Conservation (phyloP, 2,797 vertebrate genomes). For the Sebastes cheni region DNA sequence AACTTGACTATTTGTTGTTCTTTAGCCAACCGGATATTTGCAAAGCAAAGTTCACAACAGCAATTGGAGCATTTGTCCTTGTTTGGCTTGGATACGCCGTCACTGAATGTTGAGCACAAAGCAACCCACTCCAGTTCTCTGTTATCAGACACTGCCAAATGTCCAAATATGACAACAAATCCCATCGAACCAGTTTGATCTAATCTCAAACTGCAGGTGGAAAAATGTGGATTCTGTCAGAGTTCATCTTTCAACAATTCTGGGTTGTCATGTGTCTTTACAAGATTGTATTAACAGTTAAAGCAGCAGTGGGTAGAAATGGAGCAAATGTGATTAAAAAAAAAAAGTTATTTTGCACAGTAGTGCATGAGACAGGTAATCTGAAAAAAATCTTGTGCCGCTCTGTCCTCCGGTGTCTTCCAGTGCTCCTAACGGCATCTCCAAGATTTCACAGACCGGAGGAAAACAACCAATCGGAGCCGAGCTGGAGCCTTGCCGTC, state of each 20-base stretch:
- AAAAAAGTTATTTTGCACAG: too few species aligned
- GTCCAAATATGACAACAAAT: not conserved
- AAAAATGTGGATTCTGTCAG: not conserved
- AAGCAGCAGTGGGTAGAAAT: too few species aligned
- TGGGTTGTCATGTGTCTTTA: not conserved
- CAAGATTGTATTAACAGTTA: not conserved
- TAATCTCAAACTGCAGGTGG: conserved; percentile 4
- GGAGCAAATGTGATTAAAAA: too few species aligned
- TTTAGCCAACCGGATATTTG: conserved; percentile 1
- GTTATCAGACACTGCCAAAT: not conserved
- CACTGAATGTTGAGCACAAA: not conserved
- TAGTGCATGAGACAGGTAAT: too few species aligned
- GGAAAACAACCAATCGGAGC: too few species aligned
- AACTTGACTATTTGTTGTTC: not conserved
- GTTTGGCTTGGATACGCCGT: not conserved
- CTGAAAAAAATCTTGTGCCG: too few species aligned
- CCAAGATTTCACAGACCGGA: too few species aligned
- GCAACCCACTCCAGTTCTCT: not conserved
- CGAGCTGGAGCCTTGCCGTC: too few species aligned
- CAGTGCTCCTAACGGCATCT: too few species aligned
- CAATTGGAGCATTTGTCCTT: not conserved
- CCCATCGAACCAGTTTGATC: not conserved
- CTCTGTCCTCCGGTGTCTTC: too few species aligned
- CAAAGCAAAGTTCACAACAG: conserved; percentile 23
- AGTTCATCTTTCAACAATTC: not conserved